A percentile compares a stretch with the other conserved stretches of the same genome.
phyloP scores from a whole-genome alignment of 2,113 vertebrate species.

The Hippocampus comes region DNA sequence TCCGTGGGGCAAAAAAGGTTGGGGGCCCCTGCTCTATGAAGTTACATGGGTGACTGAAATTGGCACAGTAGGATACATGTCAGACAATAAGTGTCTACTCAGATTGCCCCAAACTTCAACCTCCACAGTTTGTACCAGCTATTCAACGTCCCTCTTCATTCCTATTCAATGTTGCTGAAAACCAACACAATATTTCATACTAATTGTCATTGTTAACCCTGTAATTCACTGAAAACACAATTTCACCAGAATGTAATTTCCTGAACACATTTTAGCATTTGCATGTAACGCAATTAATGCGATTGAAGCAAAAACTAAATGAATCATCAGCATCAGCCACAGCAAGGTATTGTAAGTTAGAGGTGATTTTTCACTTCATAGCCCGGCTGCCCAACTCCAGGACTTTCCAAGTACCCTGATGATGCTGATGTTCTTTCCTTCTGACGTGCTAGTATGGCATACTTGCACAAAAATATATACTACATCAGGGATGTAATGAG shows the following conservation, averaged over 20 bases:
- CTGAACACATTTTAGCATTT: neutral
- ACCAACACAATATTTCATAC: constrained; percentile 13
- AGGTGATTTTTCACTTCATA: neutral
- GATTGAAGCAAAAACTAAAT: neutral
- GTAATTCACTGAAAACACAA: neutral
- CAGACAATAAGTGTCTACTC: constrained; percentile 12
- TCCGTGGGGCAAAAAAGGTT: no score
- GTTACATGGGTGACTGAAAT: constrained; percentile 43
- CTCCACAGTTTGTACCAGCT: constrained; percentile 26
- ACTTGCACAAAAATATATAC: neutral
- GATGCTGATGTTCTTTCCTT: neutral
- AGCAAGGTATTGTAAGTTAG: neutral
- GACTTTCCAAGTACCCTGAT: neutral
- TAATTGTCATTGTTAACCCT: neutral
- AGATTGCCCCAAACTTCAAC: constrained; percentile 5
- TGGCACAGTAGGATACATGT: constrained; percentile 19
- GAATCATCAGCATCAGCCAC: neutral
- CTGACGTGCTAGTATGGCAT: neutral
- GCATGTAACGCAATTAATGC: neutral
- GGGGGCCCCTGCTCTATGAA: constrained; percentile 60
- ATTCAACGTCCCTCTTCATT: constrained; percentile 12
- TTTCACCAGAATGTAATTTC: neutral
- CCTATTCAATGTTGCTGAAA: constrained; percentile 11
- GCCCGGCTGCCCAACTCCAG: neutral
- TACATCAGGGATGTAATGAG: neutral